Conservation (phyloP, 2,113 vertebrate species). For the Heteronetta atricapilla region DNA sequence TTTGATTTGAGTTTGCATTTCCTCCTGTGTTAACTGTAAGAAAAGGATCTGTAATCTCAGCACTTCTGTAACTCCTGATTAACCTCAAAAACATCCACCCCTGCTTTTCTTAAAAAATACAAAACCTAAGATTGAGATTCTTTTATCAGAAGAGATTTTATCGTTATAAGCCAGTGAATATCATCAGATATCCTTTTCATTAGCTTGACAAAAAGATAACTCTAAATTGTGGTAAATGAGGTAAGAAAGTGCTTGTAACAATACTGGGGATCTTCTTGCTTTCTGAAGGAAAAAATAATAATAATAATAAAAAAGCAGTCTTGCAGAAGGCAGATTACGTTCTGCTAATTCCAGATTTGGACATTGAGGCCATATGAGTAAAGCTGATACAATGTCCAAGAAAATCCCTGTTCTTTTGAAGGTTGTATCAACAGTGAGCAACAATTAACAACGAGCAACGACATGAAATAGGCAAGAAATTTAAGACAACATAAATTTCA, state of each 20-base stretch:
- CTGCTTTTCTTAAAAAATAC: background rate
- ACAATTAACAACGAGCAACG: background rate
- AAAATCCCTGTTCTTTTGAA: background rate
- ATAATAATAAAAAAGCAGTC: background rate
- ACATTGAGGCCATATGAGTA: background rate
- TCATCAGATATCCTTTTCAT: slow-evolving; percentile 31
- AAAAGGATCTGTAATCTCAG: slow-evolving; percentile 42
- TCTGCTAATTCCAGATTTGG: background rate
- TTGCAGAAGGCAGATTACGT: background rate
- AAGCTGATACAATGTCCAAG: background rate
- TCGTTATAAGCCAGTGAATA: slow-evolving; percentile 1
- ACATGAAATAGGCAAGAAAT: background rate
- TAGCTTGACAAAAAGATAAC: slow-evolving; percentile 14
- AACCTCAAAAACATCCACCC: slow-evolving; percentile 16
- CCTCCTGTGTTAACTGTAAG: background rate
- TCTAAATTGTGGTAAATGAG: slow-evolving; percentile 6
- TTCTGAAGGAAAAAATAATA: background rate
- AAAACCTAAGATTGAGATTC: background rate
- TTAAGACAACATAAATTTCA: background rate
- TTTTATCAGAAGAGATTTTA: background rate
- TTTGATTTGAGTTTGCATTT: slow-evolving; percentile 36
- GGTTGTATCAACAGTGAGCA: background rate
- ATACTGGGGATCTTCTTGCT: background rate
- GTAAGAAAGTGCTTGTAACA: background rate
- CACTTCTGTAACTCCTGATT: slow-evolving; percentile 39